Base-by-base conservation (phyloP, 2,113 vertebrate species). In the Alosa alosa region DNA sequence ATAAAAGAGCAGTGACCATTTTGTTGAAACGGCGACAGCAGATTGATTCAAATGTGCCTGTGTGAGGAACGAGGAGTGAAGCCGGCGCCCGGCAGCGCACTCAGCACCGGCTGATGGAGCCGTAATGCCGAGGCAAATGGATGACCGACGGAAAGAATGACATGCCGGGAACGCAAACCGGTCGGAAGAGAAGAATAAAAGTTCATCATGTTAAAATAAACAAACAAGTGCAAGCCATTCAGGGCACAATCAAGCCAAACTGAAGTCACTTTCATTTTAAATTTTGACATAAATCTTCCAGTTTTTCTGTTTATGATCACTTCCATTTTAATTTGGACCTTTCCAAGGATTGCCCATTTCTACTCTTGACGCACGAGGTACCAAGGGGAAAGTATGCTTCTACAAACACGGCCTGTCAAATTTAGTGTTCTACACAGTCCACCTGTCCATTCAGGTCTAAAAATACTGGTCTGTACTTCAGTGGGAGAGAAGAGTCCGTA, bases 1-100 rank as follows among this genome's bases (percentile, higher is more conserved):
- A 87, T 83, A 82, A 84, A 85, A 82, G 78, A 85, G 46, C 83
- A 3, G 41, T 81, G 75, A 84, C 72, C 81, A 81, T 4, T n/a
- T 75, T 68, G 47, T 45, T 44, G 64, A 60, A 46, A 82, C 45
- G 49, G 75, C 85, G 82, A 81, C 15, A 8, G 20, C 31, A 83
- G 60, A 84, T 82, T 86, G 81, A 84, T 88, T 57, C 83, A 57
- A 82, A 88, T 72, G 50, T 39, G 44, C 18, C 49, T 7, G 18
- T 25, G 31, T 78, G 72, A 78, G 72, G 36, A 78, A 78, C 72
- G 72, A 78, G 72, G 72, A 78, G 36, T 1, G 72, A 78, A 18
- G 72, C 31, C 39, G 72, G 31, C 72, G 36, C 31, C n/a, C 36
- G 41, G 82, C 17, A 6, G 5, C 83, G 8, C 55, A 22, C 83